Evolutionary conservation across 2,888 invertebrate species (phyloP).

Genomic region (Anaspis maculata): DNA sequence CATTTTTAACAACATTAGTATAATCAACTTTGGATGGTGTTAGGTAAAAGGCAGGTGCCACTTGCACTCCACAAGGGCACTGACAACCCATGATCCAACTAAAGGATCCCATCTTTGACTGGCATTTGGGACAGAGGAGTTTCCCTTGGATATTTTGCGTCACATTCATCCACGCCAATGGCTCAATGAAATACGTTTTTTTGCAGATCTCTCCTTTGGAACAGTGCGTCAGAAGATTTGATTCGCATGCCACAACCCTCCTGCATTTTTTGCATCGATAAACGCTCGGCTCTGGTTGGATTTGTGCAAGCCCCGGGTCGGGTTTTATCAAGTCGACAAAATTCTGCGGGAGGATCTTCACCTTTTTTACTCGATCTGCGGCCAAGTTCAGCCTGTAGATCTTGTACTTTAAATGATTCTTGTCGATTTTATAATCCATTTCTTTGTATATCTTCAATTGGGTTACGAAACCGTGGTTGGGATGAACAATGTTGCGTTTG

Average conservation of each 20-base stretch:
- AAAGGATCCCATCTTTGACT: slow-evolving; percentile 78
- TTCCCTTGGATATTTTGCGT: slow-evolving; percentile 66
- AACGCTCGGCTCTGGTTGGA: slow-evolving; percentile 70
- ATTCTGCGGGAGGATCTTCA: slow-evolving; percentile 72
- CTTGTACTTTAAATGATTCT: slow-evolving; percentile 61
- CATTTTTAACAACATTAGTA: slow-evolving; percentile 80
- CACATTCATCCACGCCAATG: slow-evolving; percentile 82
- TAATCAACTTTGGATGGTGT: slow-evolving; percentile 86
- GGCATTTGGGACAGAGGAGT: slow-evolving; percentile 78
- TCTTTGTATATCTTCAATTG: slow-evolving; percentile 72
- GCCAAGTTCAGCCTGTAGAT: slow-evolving; percentile 69
- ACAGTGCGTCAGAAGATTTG: slow-evolving; percentile 68
- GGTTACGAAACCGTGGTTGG: slow-evolving; percentile 72
- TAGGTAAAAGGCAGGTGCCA: slow-evolving; percentile 86
- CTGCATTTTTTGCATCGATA: slow-evolving; percentile 77
- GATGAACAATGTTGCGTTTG: slow-evolving; percentile 65
- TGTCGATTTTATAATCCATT: slow-evolving; percentile 67
- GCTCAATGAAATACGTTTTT: slow-evolving; percentile 79
- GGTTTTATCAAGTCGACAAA: slow-evolving; percentile 70
- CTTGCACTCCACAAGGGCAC: slow-evolving; percentile 84
- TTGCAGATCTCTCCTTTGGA: slow-evolving; percentile 51
- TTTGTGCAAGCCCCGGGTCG: slow-evolving; percentile 66
- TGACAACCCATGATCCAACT: slow-evolving; percentile 88
- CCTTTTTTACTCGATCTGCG: slow-evolving; percentile 72
- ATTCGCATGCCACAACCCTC: slow-evolving; percentile 71